Evolutionary conservation across 2,797 vertebrate species (phyloP), one percentile per base, ranked within the genome.

Genomic region (Myripristis jacobus): DNA sequence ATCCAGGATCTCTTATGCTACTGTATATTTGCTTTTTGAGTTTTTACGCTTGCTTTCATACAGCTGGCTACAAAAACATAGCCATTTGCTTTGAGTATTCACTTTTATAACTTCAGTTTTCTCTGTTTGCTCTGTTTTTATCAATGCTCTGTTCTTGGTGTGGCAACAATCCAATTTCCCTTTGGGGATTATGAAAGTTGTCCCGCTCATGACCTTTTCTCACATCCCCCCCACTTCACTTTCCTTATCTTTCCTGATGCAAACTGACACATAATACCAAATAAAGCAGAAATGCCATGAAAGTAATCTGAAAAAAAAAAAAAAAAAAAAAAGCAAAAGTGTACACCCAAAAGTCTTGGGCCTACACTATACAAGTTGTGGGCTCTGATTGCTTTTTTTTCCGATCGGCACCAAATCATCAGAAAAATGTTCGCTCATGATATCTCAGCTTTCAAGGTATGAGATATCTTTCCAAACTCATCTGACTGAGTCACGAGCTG

Each of bases 81-180:
- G 63, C 59, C 52, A 60, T 51, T 59, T 13, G 29, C 44, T 56
- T 21, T 56, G 55, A 66, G 72, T 41, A 46, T 27, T 75, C 2
- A 0, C 57, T 36, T 6, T 36, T 36, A 36, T 59, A 24, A 56
- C 43, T 68, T 46, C 18, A 3, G 56, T 46, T n/a, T 29, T 54
- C 24, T 58, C 5, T 51, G 2, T 36, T 55, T 24, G 13, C 58
- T 64, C 47, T 64, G 11, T 11, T 73, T 55, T 75, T 25, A 41
- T 60, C 24, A 31, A 25, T 8, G 51, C 36, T 22, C 4, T n/a
- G 43, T 61, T 72, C 21, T 51, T 63, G 60, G 51, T 38, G 25
- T 41, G 65, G 51, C 27, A 48, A n/a, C 53, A 66, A 12, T 4
- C 53, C 29, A 74, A 48, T 64, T 27, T 55, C 24, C 5, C 31